Base-by-base conservation (phyloP, 2,797 vertebrate species). In the Nyctibius grandis region DNA sequence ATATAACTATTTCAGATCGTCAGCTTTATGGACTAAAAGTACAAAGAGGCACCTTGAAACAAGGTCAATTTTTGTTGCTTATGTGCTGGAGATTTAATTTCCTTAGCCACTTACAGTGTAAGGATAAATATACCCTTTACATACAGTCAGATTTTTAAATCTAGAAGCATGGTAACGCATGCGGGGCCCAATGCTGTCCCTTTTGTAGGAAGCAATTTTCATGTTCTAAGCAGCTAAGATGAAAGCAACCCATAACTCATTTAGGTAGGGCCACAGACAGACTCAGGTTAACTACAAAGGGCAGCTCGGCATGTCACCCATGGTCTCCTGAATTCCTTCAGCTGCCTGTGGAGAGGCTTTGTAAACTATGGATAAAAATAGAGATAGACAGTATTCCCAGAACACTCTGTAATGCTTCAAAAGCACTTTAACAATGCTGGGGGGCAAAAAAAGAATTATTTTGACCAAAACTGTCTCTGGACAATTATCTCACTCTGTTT, bases 251-350 rank as follows among this genome's bases (percentile, higher is more conserved):
- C 15, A 3, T 74, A 88, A 87, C 42, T 94, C 51, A 61, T 88
- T 47, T 51, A 84, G 59, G 64, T 82, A 54, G 85, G 17, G 34
- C 85, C 1, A 9, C 82, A 92, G 86, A 94, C 68, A 75, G 87
- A 36, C 76, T 50, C 85, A 82, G 56, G 88, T 74, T 92, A 95
- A 93, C 84, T 93, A 78, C 82, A 88, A 95, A 96, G 93, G 70
- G 74, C 91, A 94, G 50, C 78, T 89, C 8, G 3, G 64, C 31
- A 12, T 33, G 29, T 91, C 40, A 94, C 50, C 85, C 57, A n/a
- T 3, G 6, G 48, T 78, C 72, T 93, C 56, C 80, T 2, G 1
- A 64, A 88, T 85, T 82, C 63, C 60, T 92, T 86, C 50, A 80
- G 45, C 79, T 95, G 56, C 63, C 69, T 86, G 68, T 88, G 81